Evolutionary conservation across 2,888 invertebrate genomes (phyloP).

Genomic region (Caenorhabditis sp.): DNA sequence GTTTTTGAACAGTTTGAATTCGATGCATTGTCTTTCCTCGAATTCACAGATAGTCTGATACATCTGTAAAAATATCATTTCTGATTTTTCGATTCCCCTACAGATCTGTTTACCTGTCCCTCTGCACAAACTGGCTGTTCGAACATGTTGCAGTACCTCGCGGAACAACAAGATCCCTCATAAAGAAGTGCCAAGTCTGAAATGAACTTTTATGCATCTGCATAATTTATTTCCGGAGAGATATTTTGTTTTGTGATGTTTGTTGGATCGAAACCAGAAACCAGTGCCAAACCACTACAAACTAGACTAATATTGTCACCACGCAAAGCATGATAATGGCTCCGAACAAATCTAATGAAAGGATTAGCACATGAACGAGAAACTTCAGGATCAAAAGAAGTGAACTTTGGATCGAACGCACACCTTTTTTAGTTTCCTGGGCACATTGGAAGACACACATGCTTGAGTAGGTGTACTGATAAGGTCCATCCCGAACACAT

Average conservation of each 20-base stretch:
- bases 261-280: slow-evolving; percentile 26
- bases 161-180: slow-evolving; percentile 64
- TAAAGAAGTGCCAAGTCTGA: slow-evolving; percentile 59
- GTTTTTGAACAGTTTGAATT: slow-evolving; percentile 52
- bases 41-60: slow-evolving; percentile 60
- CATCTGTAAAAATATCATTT: slow-evolving; percentile 53
- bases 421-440: slow-evolving; percentile 56
- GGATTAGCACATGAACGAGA: slow-evolving; percentile 20
- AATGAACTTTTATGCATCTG: slow-evolving; percentile 7
- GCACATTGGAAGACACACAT: slow-evolving; percentile 64
- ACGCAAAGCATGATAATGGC: slow-evolving; percentile 2
- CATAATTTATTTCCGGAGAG: slow-evolving; percentile 18
- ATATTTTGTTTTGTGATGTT: slow-evolving; percentile 13
- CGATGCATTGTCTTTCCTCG: slow-evolving; percentile 66
- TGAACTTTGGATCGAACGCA: slow-evolving; percentile 11
- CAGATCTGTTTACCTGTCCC: slow-evolving; percentile 59
- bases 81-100: background rate
- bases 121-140: slow-evolving; percentile 65
- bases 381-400: slow-evolving; percentile 12
- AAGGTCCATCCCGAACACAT: slow-evolving; percentile 61
- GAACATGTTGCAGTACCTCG: slow-evolving; percentile 62
- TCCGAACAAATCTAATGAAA: slow-evolving; percentile 20
- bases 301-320: slow-evolving; percentile 31
- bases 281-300: slow-evolving; percentile 24
- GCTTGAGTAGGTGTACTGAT: slow-evolving; percentile 66